phyloP scores from a whole-genome alignment of 2,797 vertebrate genomes.

The Tinamus major region DNA sequence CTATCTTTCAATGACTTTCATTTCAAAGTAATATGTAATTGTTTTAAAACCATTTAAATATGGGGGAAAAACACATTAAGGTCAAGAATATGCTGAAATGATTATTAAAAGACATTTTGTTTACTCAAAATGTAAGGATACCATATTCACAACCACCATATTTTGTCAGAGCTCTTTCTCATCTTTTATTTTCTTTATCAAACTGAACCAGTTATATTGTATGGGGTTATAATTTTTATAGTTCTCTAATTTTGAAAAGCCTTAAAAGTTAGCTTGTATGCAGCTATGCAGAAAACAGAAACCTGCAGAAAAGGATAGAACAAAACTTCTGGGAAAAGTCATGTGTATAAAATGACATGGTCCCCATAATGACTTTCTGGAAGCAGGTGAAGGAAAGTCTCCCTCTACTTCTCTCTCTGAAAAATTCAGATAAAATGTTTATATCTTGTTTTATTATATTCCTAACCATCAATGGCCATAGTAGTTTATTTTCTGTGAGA shows the following conservation, averaged over 20 bases:
- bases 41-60: not conserved
- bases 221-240: not conserved
- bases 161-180: not conserved
- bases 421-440: not conserved
- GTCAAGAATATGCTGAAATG: not conserved
- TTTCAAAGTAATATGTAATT: not conserved
- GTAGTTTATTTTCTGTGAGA: not conserved
- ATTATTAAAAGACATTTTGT: not conserved
- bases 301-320: not conserved
- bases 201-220: not conserved
- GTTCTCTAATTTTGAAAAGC: not conserved
- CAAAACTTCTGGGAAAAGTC: not conserved
- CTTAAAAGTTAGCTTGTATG: not conserved
- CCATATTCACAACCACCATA: rapidly evolving
- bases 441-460: not conserved
- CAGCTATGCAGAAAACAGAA: not conserved
- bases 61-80: rapidly evolving
- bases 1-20: too few relatives aligned
- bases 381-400: not conserved
- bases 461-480: not conserved
- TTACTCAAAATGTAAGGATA: not conserved
- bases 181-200: not conserved
- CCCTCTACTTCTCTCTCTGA: not conserved
- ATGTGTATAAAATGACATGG: not conserved
- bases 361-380: not conserved